A percentile compares a stretch with the other conserved stretches of the same genome.
These are phyloP conservation scores for Enteromius unitaeniatus DNA, from an alignment of 2,797 vertebrate species.

Conservation along the genomic window DNA sequence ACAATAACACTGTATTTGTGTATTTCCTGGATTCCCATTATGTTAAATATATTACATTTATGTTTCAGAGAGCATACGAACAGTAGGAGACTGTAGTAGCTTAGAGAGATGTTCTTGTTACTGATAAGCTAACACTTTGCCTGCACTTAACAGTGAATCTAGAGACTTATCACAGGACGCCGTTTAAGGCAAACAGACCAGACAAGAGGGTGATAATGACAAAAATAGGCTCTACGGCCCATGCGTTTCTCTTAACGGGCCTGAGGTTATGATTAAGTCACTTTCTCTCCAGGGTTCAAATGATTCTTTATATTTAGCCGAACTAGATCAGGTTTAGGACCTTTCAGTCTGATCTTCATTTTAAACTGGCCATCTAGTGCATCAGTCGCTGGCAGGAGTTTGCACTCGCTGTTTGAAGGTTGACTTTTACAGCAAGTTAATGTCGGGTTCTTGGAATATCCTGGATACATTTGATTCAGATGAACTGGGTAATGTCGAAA, in stretches of 20 bases:
- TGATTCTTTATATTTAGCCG: conserved; percentile 58
- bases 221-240: conserved; percentile 50
- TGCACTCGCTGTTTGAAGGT: neutral
- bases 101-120: conserved; percentile 12
- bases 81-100: conserved; percentile 7
- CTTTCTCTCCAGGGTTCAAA: conserved; percentile 49
- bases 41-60: neutral
- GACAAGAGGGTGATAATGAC: conserved; percentile 40
- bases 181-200: conserved; percentile 38
- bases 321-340: conserved; percentile 42
- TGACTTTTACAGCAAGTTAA: conserved; percentile 14
- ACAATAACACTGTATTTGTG: neutral
- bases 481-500: conserved; percentile 40
- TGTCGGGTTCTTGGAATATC: conserved; percentile 32
- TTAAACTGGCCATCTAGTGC: neutral
- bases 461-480: conserved; percentile 16
- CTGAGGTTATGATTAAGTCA: conserved; percentile 51
- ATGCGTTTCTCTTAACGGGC: conserved; percentile 16
- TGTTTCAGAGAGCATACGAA: neutral
- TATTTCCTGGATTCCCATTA: neutral
- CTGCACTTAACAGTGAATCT: conserved; percentile 38
- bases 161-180: conserved; percentile 22
- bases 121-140: conserved; percentile 44
- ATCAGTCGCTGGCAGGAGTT: neutral
- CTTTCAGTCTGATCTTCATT: conserved; percentile 28